phyloP scores from a whole-genome alignment of 2,888 invertebrate genomes.

The Ochlodes sylvanus region DNA sequence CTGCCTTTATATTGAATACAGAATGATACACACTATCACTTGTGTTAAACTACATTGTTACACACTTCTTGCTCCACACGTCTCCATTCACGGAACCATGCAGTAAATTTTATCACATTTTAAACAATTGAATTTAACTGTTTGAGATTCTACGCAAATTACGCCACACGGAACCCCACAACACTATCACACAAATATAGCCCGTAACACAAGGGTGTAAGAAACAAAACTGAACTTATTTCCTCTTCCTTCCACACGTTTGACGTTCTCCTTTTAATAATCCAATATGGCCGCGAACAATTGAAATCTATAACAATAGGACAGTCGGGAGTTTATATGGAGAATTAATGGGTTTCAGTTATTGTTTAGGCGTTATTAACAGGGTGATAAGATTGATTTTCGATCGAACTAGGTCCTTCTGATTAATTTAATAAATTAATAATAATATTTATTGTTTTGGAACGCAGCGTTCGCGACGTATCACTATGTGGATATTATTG shows the following conservation, averaged over 20 bases:
- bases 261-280: conserved; percentile 28
- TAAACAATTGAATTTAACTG: neutral
- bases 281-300: conserved; percentile 36
- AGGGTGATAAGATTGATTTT: neutral
- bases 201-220: conserved; percentile 10
- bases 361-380: conserved; percentile 8
- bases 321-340: conserved; percentile 33
- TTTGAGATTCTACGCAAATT: neutral
- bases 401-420: neutral
- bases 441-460: conserved; percentile 41
- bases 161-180: neutral
- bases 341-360: conserved; percentile 20
- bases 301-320: conserved; percentile 35
- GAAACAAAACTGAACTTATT: conserved; percentile 6
- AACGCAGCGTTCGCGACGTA: conserved; percentile 45
- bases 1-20: neutral
- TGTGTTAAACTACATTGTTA: too few relatives aligned
- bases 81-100: neutral
- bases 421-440: conserved; percentile 13
- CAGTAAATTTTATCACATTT: neutral
- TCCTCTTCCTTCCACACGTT: conserved; percentile 1
- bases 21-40: too few relatives aligned
- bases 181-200: conserved; percentile 5
- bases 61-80: too few relatives aligned
- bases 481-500: conserved; percentile 42